phyloP scores from a whole-genome alignment of 2,797 vertebrate species.

The Gila robusta region DNA sequence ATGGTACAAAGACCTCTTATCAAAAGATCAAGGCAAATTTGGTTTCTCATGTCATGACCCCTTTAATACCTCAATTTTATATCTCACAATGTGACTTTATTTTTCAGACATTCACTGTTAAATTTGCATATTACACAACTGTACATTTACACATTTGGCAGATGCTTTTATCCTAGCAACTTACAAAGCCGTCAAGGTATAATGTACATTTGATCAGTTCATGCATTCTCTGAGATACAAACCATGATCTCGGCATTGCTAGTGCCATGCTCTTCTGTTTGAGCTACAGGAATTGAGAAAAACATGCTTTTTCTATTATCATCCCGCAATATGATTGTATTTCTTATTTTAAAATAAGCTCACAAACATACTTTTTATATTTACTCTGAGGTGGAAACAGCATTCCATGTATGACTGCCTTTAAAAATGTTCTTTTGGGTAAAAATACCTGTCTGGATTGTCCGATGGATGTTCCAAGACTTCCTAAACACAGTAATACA shows the following conservation, averaged over 20 bases:
- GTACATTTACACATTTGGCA: not conserved
- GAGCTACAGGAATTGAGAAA: not conserved
- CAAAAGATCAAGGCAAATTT: too few species aligned
- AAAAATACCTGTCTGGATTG: conserved; percentile 15
- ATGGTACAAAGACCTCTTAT: too few species aligned
- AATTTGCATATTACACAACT: too few species aligned
- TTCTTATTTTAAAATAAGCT: not conserved
- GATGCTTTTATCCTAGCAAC: not conserved
- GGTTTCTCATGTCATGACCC: too few species aligned
- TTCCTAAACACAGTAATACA: conserved; percentile 48
- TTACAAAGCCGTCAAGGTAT: too few species aligned
- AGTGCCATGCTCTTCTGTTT: not conserved
- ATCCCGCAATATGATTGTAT: not conserved
- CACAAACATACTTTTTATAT: not conserved
- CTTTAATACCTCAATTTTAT: not conserved
- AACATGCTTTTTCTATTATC: not conserved
- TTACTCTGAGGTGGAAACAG: too few species aligned
- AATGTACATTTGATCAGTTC: not conserved
- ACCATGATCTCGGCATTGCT: not conserved
- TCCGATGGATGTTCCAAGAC: not conserved
- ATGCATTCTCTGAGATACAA: not conserved
- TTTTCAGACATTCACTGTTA: not conserved
- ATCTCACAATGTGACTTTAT: not conserved
- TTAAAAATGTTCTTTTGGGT: not conserved
- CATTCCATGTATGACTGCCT: not conserved